A percentile compares a stretch with the other conserved stretches of the same genome.
Evolutionary conservation across 2,888 invertebrate species (phyloP).

Genomic region (Oasisia sp.): DNA sequence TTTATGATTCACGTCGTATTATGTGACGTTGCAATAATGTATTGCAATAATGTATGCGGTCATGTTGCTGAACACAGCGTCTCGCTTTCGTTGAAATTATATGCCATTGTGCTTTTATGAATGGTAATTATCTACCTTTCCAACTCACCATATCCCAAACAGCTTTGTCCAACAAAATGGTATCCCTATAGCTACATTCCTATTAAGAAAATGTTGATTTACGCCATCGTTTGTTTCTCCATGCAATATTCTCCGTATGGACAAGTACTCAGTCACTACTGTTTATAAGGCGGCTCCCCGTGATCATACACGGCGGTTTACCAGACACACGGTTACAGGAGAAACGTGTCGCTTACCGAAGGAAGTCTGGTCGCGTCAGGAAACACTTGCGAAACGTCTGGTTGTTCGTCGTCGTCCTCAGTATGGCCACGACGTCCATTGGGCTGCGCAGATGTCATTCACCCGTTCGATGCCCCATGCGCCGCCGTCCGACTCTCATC

Average conservation of each 20-base stretch:
- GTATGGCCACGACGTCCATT: background rate
- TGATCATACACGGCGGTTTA: background rate
- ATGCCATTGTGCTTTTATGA: background rate
- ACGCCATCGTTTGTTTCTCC: background rate
- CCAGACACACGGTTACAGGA: background rate
- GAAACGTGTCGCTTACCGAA: background rate
- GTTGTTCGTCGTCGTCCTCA: background rate
- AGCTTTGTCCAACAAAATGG: background rate
- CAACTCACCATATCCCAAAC: background rate
- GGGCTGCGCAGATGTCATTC: background rate
- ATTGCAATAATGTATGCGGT: background rate
- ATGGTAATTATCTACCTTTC: background rate
- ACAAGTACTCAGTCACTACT: background rate
- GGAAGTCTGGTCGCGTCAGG: background rate
- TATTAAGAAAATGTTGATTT: background rate
- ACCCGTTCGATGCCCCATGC: background rate
- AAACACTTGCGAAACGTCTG: slow-evolving; percentile 17
- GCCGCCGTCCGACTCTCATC: background rate
- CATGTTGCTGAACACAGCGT: background rate
- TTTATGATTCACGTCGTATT: background rate
- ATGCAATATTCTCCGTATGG: background rate
- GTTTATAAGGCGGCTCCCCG: background rate
- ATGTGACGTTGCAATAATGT: background rate
- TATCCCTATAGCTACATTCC: background rate
- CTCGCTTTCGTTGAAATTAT: background rate